phyloP scores from a whole-genome alignment of 2,888 invertebrate genomes.

The Norana najaformis region DNA sequence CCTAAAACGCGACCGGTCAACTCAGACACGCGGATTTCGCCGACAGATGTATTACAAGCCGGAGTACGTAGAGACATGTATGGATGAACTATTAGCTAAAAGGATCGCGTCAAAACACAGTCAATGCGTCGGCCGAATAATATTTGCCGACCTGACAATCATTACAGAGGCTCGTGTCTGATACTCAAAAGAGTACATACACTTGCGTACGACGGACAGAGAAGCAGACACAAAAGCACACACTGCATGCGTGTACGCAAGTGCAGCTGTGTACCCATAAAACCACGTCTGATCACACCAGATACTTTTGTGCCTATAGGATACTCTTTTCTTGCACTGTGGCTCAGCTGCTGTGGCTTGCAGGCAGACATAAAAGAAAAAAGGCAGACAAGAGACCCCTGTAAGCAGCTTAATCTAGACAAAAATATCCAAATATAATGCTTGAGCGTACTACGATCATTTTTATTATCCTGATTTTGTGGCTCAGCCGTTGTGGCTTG shows the following conservation, averaged over 20 bases:
- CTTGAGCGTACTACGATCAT: no score
- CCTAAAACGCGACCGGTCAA: not conserved
- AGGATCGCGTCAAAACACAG: not conserved
- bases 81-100: not conserved
- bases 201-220: not conserved
- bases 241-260: no score
- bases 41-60: not conserved
- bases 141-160: constrained; percentile 1
- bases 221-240: no score
- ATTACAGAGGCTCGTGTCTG: not conserved
- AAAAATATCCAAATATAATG: no score
- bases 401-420: no score
- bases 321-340: not conserved
- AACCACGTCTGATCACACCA: not conserved
- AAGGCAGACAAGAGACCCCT: no score
- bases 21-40: not conserved
- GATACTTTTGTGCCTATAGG: not conserved
- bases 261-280: not conserved
- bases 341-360: no score
- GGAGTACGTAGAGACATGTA: not conserved
- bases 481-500: no score
- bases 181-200: not conserved
- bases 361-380: no score
- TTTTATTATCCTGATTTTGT: no score
- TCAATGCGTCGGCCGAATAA: not conserved